Base-by-base conservation (phyloP, 2,113 vertebrate genomes). In the Scortum barcoo region DNA sequence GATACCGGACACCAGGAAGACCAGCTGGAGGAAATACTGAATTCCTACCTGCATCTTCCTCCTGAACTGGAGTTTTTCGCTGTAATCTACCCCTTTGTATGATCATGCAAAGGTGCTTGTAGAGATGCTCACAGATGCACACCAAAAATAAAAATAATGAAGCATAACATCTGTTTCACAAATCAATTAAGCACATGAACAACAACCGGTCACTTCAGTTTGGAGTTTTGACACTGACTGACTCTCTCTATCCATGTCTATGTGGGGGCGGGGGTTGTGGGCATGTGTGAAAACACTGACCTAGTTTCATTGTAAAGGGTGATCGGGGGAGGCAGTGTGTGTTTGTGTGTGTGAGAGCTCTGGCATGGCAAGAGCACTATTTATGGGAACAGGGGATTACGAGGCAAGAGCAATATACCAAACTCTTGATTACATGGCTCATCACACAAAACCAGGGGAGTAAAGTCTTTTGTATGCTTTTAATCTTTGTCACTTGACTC, bases 261-360 rank as follows among this genome's bases (percentile, higher is more conserved):
- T 78, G 33, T 2, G 74, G 5, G 53, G 68, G 5, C 60, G 51
- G 71, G 50, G 78, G 62, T 30, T 28, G 36, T 78, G 81, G 44
- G 67, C 26, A 1, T 78, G 48, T 30, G 42, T 72, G 38, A 62
- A 79, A 74, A 77, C 66, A 58, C 63, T 93, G 91, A 91, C 91
- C 90, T 86, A 93, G 65, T 87, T 91, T 89, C 79, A 80, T 62
- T n/a, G 70, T 8, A 20, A 50, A 71, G 76, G 76, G 76, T 76
- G 79, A 85, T 42, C 0, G 50, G 68, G 78, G 76, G 76, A 74
- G 79, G 54, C 72, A 69, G 26, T 51, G 57, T 42, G 56, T 76
- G 70, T 36, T 28, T 40, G 57, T 57, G 60, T 40, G 24, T 56
- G 33, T 9, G n/a, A n/a, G n/a, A n/a, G 58, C 77, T 58, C 57